Conservation (phyloP, 2,797 vertebrate species). For the Thalassophryne amazonica region DNA sequence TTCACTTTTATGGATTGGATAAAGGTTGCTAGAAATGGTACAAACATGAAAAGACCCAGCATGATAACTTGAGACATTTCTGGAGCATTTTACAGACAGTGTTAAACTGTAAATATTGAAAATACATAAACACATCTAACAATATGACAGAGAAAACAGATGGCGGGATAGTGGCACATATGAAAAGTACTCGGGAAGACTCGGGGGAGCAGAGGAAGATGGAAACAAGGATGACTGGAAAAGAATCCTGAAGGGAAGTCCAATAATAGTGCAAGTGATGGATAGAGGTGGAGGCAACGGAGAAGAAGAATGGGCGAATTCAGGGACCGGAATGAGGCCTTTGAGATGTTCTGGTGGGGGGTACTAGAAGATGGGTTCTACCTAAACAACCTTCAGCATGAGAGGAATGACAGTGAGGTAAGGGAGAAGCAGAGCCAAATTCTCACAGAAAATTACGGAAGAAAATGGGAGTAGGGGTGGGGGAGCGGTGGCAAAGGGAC, state of each 20-base stretch:
- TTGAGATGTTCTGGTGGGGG: conserved; percentile 30
- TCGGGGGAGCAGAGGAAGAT: conserved; percentile 15
- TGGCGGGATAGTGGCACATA: conserved; percentile 38
- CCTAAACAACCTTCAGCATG: conserved; percentile 42
- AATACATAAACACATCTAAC: neutral
- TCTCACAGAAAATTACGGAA: neutral
- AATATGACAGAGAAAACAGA: conserved; percentile 5
- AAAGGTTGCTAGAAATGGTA: too few relatives aligned
- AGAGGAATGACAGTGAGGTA: conserved; percentile 48
- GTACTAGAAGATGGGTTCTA: conserved; percentile 18
- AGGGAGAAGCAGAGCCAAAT: conserved; percentile 18
- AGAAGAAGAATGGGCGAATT: conserved; percentile 17
- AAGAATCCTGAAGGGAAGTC: too few relatives aligned
- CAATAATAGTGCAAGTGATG: conserved; percentile 28
- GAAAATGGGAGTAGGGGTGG: neutral
- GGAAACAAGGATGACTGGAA: conserved; percentile 8
- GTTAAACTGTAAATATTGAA: conserved; percentile 18
- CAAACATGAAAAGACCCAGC: too few relatives aligned
- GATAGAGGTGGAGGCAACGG: conserved; percentile 6
- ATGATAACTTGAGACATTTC: conserved; percentile 5
- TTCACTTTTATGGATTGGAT: too few relatives aligned
- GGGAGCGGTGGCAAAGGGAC: too few relatives aligned
- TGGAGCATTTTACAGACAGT: conserved; percentile 13
- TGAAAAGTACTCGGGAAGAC: conserved; percentile 36
- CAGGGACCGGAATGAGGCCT: conserved; percentile 23